These are phyloP conservation scores for Orthonychiurus folsomi DNA, from an alignment of 2,888 invertebrate species.

Conservation along the genomic window DNA sequence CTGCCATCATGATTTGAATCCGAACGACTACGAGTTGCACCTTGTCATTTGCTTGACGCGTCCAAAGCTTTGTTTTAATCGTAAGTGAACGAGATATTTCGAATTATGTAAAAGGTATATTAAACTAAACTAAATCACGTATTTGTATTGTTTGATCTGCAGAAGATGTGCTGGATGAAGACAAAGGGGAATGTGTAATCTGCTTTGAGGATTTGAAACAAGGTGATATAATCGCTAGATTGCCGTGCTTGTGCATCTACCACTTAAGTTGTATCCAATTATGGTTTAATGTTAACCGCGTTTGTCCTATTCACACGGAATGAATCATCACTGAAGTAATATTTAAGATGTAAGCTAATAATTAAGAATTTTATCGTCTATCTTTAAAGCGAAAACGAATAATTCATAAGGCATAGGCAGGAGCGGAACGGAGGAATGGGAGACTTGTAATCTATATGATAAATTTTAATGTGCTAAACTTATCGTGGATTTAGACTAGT, in stretches of 20 bases:
- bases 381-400: no score
- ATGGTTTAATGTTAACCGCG: slow-evolving; percentile 98
- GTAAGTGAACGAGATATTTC: slow-evolving; percentile 51
- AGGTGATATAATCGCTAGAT: slow-evolving; percentile 93
- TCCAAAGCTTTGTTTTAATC: slow-evolving; percentile 97
- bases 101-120: background rate
- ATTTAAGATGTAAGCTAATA: no score
- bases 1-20: slow-evolving; percentile 95
- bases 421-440: no score
- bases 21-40: slow-evolving; percentile 98
- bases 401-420: no score
- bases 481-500: no score
- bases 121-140: background rate
- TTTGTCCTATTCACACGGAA: slow-evolving; percentile 96
- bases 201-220: slow-evolving; percentile 93
- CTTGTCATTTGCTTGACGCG: slow-evolving; percentile 99
- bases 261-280: slow-evolving; percentile 99
- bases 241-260: slow-evolving; percentile 99
- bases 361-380: no score
- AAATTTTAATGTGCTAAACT: no score
- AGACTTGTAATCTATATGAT: no score
- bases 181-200: slow-evolving; percentile 98
- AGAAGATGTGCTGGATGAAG: slow-evolving; percentile 94
- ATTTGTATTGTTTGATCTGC: slow-evolving; percentile 43
- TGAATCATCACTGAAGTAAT: background rate